A percentile compares a stretch with the other conserved stretches of the same genome.
Evolutionary conservation across 2,888 invertebrate genomes (phyloP).

Genomic region (Cosmia pyralina): DNA sequence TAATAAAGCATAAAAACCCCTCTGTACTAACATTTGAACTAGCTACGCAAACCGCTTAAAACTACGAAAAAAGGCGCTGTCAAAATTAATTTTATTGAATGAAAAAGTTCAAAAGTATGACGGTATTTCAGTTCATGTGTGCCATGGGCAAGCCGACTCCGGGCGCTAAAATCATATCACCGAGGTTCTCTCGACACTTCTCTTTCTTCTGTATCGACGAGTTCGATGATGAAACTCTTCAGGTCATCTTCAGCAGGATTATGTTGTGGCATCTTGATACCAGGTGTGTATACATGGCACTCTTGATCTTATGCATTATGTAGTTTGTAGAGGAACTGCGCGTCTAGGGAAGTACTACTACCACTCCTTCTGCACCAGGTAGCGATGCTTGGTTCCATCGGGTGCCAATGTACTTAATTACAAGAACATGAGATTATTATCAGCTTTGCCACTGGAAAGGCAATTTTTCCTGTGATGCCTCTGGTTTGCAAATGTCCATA

Average conservation of each 20-base stretch:
- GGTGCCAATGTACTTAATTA: neutral
- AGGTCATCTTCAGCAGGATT: slow-evolving; percentile 96
- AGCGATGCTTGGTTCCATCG: neutral
- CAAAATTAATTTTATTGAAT: neutral
- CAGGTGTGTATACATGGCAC: slow-evolving; percentile 89
- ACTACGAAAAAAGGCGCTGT: neutral
- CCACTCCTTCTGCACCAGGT: neutral
- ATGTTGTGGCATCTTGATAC: slow-evolving; percentile 98
- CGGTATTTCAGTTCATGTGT: slow-evolving; percentile 92
- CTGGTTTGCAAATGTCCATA: neutral
- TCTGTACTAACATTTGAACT: neutral
- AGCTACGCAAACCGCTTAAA: neutral
- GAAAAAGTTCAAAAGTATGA: neutral
- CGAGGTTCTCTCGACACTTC: slow-evolving; percentile 96
- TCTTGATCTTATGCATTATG: neutral
- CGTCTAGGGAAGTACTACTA: neutral
- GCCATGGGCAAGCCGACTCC: slow-evolving; percentile 96
- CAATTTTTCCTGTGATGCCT: neutral
- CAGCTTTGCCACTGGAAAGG: neutral
- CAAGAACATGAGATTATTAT: neutral
- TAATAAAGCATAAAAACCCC: neutral
- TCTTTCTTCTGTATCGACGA: slow-evolving; percentile 96
- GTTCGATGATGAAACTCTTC: slow-evolving; percentile 95
- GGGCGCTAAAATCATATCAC: slow-evolving; percentile 95
- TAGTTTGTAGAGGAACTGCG: neutral